Evolutionary conservation across 2,113 vertebrate species (phyloP), one percentile per base, ranked within the genome.

Genomic region (Grantiella picta): DNA sequence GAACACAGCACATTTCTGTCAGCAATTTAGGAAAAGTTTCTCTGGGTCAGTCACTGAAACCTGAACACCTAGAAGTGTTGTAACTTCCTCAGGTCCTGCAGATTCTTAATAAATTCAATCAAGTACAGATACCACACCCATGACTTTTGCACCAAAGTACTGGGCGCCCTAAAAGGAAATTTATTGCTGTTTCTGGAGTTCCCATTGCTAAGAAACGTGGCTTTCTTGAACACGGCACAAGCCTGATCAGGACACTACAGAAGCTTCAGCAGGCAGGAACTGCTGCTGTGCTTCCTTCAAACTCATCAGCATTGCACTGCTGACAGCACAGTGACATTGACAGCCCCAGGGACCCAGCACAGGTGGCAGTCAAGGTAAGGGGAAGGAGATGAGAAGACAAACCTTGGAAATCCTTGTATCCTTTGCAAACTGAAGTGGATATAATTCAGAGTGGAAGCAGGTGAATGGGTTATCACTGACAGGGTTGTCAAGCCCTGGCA

Each of bases 241-340:
- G 57, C 15, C 49, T 87, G 85, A 54, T 33, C 42, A 92, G 77
- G 61, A 86, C 7, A 82, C 90, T 47, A 38, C 86, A 42, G 14
- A 52, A 60, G 79, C 75, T 78, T 81, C 71, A 89, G 35, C 82
- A 77, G 83, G 66, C 75, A 57, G n/a, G 45, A 45, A 54, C 42
- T 65, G 86, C 64, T 83, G 71, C 25, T 85, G 64, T 5, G 77
- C 61, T 72, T 49, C 50, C 38, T 8, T 38, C 20, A 28, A 86
- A 25, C 94, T 92, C 92, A 87, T 83, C 90, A 95, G 92, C 95
- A 95, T 8, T 35, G 91, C 84, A 40, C 89, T 91, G 94, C 93
- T 90, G 86, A 79, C 57, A 60, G 87, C 84, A 45, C 14, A 12
- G 76, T 21, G 90, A 45, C 14, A 12, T 73, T 21, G 90, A 64